Percentiles rank a stretch among this genome's conserved stretches.
Evolutionary conservation across 30 jellyfish, hydroid and myxozoan species (phyloP).

Genomic region (Sanderia malayensis): DNA sequence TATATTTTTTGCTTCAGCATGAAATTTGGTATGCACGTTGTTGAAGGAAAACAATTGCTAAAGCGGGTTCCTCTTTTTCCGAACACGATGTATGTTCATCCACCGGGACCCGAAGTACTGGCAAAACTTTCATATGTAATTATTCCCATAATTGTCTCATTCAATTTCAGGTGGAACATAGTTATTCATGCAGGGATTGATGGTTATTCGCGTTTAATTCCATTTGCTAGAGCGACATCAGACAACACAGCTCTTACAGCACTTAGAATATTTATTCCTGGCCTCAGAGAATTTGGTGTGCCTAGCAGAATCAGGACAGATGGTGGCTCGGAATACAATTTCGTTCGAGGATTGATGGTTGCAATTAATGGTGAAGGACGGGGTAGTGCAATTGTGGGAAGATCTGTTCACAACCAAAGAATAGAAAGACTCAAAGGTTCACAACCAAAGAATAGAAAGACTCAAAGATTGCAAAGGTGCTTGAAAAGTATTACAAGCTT

Average conservation of each 20-base stretch:
- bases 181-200: conserved; percentile 19
- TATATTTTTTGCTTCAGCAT: not conserved
- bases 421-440: conserved; percentile 22
- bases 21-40: not conserved
- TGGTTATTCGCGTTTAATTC: conserved; percentile 25
- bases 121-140: conserved; percentile 8
- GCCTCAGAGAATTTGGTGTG: conserved; percentile 25
- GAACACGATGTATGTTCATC: too few relatives aligned
- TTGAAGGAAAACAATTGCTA: too few relatives aligned
- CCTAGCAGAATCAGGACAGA: conserved; percentile 19
- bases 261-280: conserved; percentile 7
- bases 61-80: too few relatives aligned
- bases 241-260: conserved; percentile 32
- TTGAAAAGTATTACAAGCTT: conserved; percentile 9
- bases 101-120: conserved; percentile 2
- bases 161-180: conserved; percentile 14
- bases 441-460: too few relatives aligned
- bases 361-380: conserved; percentile 12
- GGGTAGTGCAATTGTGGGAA: conserved; percentile 32
- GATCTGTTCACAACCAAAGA: conserved; percentile 33
- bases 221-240: conserved; percentile 6
- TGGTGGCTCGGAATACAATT: conserved; percentile 17
- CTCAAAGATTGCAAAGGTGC: conserved; percentile 16
- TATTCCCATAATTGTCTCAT: not conserved
- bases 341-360: conserved; percentile 22